Base-by-base conservation (phyloP, 2,113 vertebrate genomes). In the Perognathus longimembris region DNA sequence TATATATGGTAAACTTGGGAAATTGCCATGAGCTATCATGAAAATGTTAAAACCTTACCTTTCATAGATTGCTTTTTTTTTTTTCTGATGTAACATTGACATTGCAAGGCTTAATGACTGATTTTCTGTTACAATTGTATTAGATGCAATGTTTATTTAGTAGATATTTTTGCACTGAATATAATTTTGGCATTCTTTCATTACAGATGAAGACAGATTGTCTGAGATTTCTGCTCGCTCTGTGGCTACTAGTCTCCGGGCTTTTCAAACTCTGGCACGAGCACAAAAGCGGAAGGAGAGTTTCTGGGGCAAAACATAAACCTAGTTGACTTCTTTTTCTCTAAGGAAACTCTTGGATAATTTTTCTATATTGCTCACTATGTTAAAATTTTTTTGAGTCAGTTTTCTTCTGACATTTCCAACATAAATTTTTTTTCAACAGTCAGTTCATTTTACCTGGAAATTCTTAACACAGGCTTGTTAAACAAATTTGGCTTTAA, bases 141-240 rank as follows among this genome's bases (percentile, higher is more conserved):
- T 36, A 84, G 74, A 78, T 15, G 21, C 40, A 50, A 14, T 64
- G 17, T 85, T 84, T 90, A 59, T 85, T 89, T 59, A 80, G 30
- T 57, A 54, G 57, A 0, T 70, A 40, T 40, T 89, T 84, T 89
- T 36, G 10, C 28, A 20, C 14, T 90, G 36, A 91, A 22, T 84
- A 2, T 92, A 28, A 82, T 45, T 50, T 66, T 57, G 66, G 64
- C 26, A 45, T 85, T 93, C 57, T 96, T 89, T 92, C 50, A 5
- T 96, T 96, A 42, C 91, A 97, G 97, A 97, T 85, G 98, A 98
- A 85, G 99, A 99, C 96, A 98, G 97, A 88, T 95, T 99, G 94
- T 99, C 99, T 67, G 98, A 99, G 97, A 98, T 99, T 87, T 99
- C 99, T 84, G 98, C 98, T 91, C 97, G 98, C 50, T 99, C 99